Evolutionary conservation across 2,888 invertebrate species (phyloP).

Genomic region (Phragmatobia fuliginosa): DNA sequence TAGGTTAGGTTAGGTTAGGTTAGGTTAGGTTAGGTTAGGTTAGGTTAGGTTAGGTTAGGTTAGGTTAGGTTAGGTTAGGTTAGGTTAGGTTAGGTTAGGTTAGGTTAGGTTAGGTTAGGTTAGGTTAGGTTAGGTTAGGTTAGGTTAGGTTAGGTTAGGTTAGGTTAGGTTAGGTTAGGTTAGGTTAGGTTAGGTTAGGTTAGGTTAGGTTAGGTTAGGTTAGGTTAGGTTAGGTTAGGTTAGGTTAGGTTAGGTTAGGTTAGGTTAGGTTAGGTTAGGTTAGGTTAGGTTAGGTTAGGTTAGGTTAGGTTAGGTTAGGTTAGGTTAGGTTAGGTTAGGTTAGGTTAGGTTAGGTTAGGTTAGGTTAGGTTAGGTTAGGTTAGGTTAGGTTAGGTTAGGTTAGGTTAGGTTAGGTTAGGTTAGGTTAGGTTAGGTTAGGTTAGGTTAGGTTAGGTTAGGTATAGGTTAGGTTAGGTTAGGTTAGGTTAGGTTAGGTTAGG

Average conservation of each 20-base stretch:
- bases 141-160: slow-evolving; percentile 35
- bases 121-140: slow-evolving; percentile 35
- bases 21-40: slow-evolving; percentile 34
- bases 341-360: slow-evolving; percentile 38
- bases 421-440: slow-evolving; percentile 37
- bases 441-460: slow-evolving; percentile 36
- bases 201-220: slow-evolving; percentile 40
- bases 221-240: slow-evolving; percentile 25
- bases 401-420: slow-evolving; percentile 38
- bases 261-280: slow-evolving; percentile 35
- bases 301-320: slow-evolving; percentile 25
- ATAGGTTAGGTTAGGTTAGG: no score
- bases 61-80: slow-evolving; percentile 31
- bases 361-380: slow-evolving; percentile 41
- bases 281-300: slow-evolving; percentile 37
- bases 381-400: slow-evolving; percentile 38
- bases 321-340: slow-evolving; percentile 32
- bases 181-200: slow-evolving; percentile 41
- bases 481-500: slow-evolving; percentile 32
- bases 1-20: slow-evolving; percentile 17
- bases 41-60: slow-evolving; percentile 33
- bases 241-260: slow-evolving; percentile 43
- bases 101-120: slow-evolving; percentile 38
- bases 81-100: slow-evolving; percentile 36
- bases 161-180: slow-evolving; percentile 40